phyloP scores from a whole-genome alignment of 2,113 vertebrate genomes.

The Polypterus bichir region DNA sequence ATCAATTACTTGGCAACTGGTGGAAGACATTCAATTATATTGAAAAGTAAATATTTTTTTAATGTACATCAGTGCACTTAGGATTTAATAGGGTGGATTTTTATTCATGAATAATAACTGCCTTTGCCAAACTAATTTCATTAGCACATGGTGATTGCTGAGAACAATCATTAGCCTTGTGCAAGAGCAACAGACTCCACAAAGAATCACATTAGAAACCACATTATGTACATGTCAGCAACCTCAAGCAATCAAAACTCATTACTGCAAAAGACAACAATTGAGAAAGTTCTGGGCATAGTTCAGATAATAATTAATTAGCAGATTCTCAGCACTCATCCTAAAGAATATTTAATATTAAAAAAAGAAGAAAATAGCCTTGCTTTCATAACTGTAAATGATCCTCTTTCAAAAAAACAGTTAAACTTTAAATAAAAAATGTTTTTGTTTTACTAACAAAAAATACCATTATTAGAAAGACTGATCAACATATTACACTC shows the following conservation, averaged over 20 bases:
- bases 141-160: conserved; percentile 4
- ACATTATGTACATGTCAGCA: not conserved
- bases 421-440: too few relatives aligned
- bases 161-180: conserved; percentile 7
- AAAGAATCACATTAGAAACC: conserved; percentile 5
- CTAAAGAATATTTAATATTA: not conserved
- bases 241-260: conserved; percentile 17
- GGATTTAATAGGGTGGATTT: conserved; percentile 1
- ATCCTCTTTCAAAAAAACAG: too few relatives aligned
- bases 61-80: not conserved
- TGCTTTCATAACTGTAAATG: not conserved
- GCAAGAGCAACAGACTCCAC: not conserved
- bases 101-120: conserved; percentile 2
- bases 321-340: conserved; percentile 4
- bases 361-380: not conserved
- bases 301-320: conserved; percentile 18
- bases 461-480: too few relatives aligned
- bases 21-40: not conserved
- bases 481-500: too few relatives aligned
- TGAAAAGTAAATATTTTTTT: conserved; percentile 2
- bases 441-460: too few relatives aligned
- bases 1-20: not conserved
- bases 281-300: conserved; percentile 15
- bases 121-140: conserved; percentile 3
- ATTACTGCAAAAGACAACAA: conserved; percentile 20